Evolutionary conservation across 2,888 invertebrate genomes (phyloP).

Genomic region (Mantis religiosa): DNA sequence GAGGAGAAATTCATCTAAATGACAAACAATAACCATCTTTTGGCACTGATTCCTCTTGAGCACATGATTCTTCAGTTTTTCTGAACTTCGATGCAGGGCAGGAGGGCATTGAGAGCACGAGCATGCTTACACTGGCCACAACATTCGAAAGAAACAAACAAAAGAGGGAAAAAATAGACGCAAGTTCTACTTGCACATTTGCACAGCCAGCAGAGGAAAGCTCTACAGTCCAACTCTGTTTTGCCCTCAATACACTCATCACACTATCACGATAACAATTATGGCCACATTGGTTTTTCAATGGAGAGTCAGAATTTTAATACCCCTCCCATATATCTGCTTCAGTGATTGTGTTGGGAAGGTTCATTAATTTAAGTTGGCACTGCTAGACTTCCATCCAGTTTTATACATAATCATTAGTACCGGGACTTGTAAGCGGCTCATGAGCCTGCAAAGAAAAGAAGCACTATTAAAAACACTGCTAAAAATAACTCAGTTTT

Average conservation of each 20-base stretch:
- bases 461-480: not conserved
- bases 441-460: slow-evolving; percentile 67
- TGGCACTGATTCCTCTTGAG: slow-evolving; percentile 3
- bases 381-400: not conserved
- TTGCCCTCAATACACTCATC: not conserved
- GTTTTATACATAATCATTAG: slow-evolving; percentile 71
- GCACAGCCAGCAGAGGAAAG: not conserved
- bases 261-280: not conserved
- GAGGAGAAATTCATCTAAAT: not conserved
- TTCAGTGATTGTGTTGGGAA: not conserved
- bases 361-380: not conserved
- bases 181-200: not conserved
- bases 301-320: not conserved
- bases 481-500: not conserved
- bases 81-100: not conserved
- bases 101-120: not conserved
- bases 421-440: slow-evolving; percentile 74
- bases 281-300: not conserved
- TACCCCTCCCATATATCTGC: not conserved
- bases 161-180: not conserved
- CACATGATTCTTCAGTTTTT: not conserved
- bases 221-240: not conserved
- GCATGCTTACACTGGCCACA: not conserved
- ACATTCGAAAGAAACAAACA: not conserved
- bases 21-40: not conserved